Percentiles rank a stretch among this genome's conserved stretches.
Evolutionary conservation across 2,113 vertebrate species (phyloP).

Genomic region (Euleptes europaea): DNA sequence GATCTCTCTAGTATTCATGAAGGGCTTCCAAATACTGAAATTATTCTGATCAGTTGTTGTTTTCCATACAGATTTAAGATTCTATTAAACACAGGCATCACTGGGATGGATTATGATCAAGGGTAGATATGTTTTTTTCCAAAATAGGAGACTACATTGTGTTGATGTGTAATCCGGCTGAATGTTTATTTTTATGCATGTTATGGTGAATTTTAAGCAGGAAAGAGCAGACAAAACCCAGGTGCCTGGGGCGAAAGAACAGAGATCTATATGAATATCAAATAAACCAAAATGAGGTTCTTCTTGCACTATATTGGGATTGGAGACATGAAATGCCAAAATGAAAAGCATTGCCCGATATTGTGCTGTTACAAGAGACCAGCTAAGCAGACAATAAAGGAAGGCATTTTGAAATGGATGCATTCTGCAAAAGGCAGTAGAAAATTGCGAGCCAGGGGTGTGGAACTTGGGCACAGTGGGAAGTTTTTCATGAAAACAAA

Average conservation of each 20-base stretch:
- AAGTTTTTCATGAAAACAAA: background rate
- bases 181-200: conserved; percentile 19
- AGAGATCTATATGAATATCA: background rate
- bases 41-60: conserved; percentile 8
- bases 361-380: background rate
- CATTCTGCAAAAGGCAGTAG: background rate
- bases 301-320: accelerated
- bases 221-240: conserved; percentile 36
- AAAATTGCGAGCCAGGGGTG: too few relatives aligned
- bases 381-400: background rate
- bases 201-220: conserved; percentile 42
- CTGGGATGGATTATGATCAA: background rate
- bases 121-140: background rate
- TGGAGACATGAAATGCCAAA: background rate
- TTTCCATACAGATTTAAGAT: conserved; percentile 25
- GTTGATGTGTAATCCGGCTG: conserved; percentile 30
- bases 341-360: background rate
- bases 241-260: conserved; percentile 5
- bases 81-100: conserved; percentile 11
- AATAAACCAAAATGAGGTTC: background rate
- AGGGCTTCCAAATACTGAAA: conserved; percentile 29
- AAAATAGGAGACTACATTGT: background rate
- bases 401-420: background rate
- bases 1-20: conserved; percentile 27
- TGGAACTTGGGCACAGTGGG: background rate